Base-by-base conservation (phyloP, 1,140 invertebrate genomes). In the Drosophila busckii region DNA sequence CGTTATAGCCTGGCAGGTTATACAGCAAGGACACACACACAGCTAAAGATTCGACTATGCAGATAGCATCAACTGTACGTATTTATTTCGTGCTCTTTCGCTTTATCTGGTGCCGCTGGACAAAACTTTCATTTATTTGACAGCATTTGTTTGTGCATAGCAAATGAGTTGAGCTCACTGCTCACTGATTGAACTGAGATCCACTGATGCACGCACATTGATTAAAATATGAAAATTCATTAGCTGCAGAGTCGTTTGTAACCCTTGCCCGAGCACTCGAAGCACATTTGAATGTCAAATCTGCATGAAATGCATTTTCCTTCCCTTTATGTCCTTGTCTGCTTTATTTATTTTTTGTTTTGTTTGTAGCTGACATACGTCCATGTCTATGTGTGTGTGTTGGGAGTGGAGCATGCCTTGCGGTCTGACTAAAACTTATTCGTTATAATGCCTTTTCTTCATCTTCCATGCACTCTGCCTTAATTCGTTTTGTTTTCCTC, bases 201-300 rank as follows among this genome's bases (percentile, higher is more conserved):
- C 53, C 31, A 50, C 42, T 37, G 22, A 49, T 31, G n/a, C 22
- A 15, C 7, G 32, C 46, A 50, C 19, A 49, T 15, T 22, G 26
- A 61, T 68, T 64, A 41, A 31, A 42, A 38, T 34, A 58, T 63
- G 41, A 55, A 78, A 68, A 78, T 78, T 60, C 67, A 78, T 68
- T 64, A 59, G 66, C 35, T 66, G n/a, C 40, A 17, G 40, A 17
- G 40, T 50, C 22, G 20, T 52, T 50, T 41, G n/a, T n/a, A n/a
- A n/a, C n/a, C n/a, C n/a, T n/a, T n/a, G n/a, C n/a, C n/a, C n/a
- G n/a, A 19, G 38, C 26, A 45, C 23, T 19, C 22, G 12, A 37
- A 26, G 75, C 75, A 75, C 75, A 82, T 82, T 82, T 83, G 75
- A 75, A 82, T 82, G 75, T 70, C 83, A 82, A 82, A 82, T 82